Evolutionary conservation across 92 coral and sea anemone genomes (phyloP), one percentile per base, ranked within the genome.

Genomic region (Zoanthus solanderi): DNA sequence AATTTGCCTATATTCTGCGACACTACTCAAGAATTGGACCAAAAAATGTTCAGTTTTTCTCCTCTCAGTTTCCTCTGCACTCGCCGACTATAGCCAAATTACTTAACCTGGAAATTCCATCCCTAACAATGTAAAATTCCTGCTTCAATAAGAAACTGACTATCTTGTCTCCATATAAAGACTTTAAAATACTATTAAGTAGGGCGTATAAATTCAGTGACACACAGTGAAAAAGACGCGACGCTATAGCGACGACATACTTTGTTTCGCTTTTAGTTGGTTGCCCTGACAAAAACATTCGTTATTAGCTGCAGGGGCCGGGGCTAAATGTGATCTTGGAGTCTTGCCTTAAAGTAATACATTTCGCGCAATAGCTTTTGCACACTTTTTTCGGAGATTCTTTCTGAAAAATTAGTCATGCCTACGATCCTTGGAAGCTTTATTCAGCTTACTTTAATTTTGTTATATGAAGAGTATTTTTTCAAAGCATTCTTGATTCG

Each of bases 241-340:
- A 58, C 66, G 66, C 69, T 0, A 16, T n/a, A 8, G 9, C 31
- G 69, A 63, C 6, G 69, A 30, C 69, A 63, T 63, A 63, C n/a
- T 63, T 34, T 34, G 42, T 34, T 34, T 34, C 42, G 42, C 42
- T 14, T 34, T 63, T 6, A 63, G 9, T 63, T 63, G 69, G 32
- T 63, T 63, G 31, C 29, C 69, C 69, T n/a, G 30, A 63, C 69
- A 63, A 63, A 9, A 63, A n/a, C 7, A 63, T 63, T 73, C 56
- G 57, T 48, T 73, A 7, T 56, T 54, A 73, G 78, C 68, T 63
- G 74, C 86, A 32, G 86, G 76, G 86, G n/a, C n/a, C n/a, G n/a
- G n/a, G 86, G 86, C 54, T n/a, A 81, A 63, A 50, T 29, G 45
- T 34, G 54, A 63, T 42, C 31, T 37, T 28, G 53, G 53, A 81